These are phyloP conservation scores for Xestia rhomboidea DNA, from an alignment of 2,888 invertebrate species.

Conservation along the genomic window DNA sequence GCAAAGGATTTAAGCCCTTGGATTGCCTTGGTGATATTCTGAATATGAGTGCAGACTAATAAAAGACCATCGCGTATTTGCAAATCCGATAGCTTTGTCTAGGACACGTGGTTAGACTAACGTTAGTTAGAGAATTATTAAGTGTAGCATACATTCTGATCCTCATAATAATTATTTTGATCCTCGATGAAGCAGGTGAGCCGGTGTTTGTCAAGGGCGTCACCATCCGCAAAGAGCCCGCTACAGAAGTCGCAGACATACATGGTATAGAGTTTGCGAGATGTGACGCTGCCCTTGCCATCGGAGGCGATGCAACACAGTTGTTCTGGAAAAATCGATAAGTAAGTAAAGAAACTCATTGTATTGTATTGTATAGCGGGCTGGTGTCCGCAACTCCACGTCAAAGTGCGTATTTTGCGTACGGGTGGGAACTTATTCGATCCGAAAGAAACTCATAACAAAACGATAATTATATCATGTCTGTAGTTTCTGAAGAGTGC, in stretches of 20 bases:
- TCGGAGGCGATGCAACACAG: conserved; percentile 81
- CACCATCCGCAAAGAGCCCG: conserved; percentile 84
- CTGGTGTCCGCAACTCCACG: no score
- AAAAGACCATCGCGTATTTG: background rate
- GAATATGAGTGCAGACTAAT: background rate
- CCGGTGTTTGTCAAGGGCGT: conserved; percentile 82
- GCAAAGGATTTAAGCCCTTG: background rate
- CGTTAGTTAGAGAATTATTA: background rate
- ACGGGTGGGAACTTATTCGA: no score
- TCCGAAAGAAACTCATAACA: background rate
- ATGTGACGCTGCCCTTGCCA: conserved; percentile 77
- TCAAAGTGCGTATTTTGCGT: no score
- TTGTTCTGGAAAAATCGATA: conserved; percentile 75
- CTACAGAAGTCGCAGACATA: conserved; percentile 86
- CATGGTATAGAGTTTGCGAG: conserved; percentile 82
- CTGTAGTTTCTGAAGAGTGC: background rate
- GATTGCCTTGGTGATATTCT: background rate
- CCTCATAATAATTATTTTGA: conserved; percentile 67
- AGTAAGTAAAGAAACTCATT: background rate
- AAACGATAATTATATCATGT: background rate
- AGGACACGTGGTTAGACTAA: background rate
- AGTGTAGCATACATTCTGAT: conserved; percentile 63
- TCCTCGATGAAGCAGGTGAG: conserved; percentile 77
- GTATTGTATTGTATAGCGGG: no score
- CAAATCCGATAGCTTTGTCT: background rate